Conservation (phyloP, 2,797 vertebrate species). For the Poeciliopsis presidionis region DNA sequence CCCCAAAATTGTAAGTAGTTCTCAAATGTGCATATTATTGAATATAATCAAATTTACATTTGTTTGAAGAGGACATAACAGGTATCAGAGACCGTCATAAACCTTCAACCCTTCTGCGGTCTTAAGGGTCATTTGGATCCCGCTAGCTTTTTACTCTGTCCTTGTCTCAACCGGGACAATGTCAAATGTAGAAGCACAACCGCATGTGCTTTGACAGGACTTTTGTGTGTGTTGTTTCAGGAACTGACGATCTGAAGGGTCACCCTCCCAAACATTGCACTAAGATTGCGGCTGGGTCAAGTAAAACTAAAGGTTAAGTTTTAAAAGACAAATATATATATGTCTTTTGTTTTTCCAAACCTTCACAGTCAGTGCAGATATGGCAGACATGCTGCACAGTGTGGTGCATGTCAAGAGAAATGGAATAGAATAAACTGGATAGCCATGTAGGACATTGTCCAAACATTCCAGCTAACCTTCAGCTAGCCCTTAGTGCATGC, state of each 20-base stretch:
- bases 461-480: constrained; percentile 50
- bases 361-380: constrained; percentile 59
- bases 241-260: no score
- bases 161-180: no score
- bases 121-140: no score
- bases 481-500: constrained; percentile 59
- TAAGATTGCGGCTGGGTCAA: neutral
- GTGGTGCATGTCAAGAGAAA: constrained; percentile 50
- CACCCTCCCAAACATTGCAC: no score
- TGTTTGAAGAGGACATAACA: constrained; percentile 44
- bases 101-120: constrained; percentile 2
- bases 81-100: constrained; percentile 11
- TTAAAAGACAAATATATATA: constrained; percentile 43
- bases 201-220: no score
- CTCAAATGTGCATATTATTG: constrained; percentile 26
- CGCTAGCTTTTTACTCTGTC: no score
- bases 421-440: constrained; percentile 42
- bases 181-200: no score
- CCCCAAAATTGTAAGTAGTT: constrained; percentile 3
- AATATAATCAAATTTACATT: constrained; percentile 23
- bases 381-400: constrained; percentile 65
- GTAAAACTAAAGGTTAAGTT: constrained; percentile 56
- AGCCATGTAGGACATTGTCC: constrained; percentile 52
- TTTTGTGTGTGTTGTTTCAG: no score
- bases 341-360: constrained; percentile 17